Percentiles rank a stretch among this genome's conserved stretches.
Conservation (phyloP, 2,888 invertebrate genomes). For the Phasia obesa region DNA sequence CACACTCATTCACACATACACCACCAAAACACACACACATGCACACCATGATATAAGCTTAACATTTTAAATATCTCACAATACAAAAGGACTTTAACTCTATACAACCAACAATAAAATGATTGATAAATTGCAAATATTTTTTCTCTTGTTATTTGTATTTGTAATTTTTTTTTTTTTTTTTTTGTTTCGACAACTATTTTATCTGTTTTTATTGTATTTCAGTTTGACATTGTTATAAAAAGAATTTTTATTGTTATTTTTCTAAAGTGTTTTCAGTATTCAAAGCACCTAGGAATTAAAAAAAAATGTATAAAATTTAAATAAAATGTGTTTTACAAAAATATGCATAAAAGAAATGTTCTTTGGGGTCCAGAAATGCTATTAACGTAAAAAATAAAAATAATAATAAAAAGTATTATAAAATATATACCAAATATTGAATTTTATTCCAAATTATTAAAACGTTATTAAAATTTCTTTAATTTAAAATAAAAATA, state of each 20-base stretch:
- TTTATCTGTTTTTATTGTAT: constrained; percentile 50
- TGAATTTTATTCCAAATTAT: not conserved
- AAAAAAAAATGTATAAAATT: not conserved
- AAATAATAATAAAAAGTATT: not conserved
- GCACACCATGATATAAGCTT: not conserved
- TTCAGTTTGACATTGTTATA: constrained; percentile 42
- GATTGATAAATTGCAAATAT: constrained; percentile 63
- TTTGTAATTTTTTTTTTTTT: no score
- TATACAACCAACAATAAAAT: constrained; percentile 51
- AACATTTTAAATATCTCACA: constrained; percentile 28
- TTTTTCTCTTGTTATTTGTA: constrained; percentile 29
- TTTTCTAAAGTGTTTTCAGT: constrained; percentile 31
- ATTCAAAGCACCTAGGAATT: constrained; percentile 4
- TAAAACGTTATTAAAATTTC: no score
- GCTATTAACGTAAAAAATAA: not conserved
- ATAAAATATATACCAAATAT: no score
- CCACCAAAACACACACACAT: not conserved
- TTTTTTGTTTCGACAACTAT: constrained; percentile 15
- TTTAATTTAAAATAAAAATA: no score
- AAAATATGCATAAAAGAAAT: no score
- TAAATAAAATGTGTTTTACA: constrained; percentile 10
- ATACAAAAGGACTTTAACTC: constrained; percentile 42
- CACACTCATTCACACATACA: constrained; percentile 16
- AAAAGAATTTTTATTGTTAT: constrained; percentile 49
- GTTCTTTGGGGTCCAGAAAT: not conserved